Percentiles rank a stretch among this genome's conserved stretches.
Conservation (phyloP, 2,888 invertebrate species). For the Pristionchus fissidentatus region DNA sequence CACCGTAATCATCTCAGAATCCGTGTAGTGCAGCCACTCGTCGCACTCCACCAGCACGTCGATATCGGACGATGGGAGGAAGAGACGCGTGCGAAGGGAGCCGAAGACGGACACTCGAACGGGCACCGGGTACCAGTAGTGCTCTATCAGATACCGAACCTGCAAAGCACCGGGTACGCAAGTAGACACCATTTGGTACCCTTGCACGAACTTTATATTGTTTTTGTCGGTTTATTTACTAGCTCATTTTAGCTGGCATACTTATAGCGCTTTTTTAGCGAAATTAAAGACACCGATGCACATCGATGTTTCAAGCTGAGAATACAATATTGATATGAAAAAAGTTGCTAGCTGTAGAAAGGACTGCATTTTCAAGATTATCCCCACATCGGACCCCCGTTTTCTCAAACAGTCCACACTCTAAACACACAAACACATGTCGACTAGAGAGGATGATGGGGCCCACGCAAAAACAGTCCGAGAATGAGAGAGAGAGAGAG, state of each 20-base stretch:
- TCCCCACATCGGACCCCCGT: background rate
- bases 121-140: constrained; percentile 53
- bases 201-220: no score
- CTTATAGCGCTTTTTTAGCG: no score
- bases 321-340: no score
- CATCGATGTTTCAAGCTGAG: no score
- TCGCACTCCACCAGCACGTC: constrained; percentile 82
- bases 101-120: constrained; percentile 92
- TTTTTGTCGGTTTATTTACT: no score
- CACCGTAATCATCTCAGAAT: background rate
- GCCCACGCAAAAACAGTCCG: constrained; percentile 28
- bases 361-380: no score
- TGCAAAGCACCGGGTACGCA: no score
- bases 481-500: background rate
- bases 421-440: no score
- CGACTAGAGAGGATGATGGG: background rate
- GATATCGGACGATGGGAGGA: constrained; percentile 92
- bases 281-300: no score
- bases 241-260: no score
- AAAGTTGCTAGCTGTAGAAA: no score
- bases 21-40: background rate
- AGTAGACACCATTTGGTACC: no score
- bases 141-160: constrained; percentile 54
- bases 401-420: constrained; percentile 33
- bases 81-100: constrained; percentile 95